These are phyloP conservation scores for Cladopsammia gracilis DNA, from an alignment of 64 coral and sea anemone species.

Conservation along the genomic window DNA sequence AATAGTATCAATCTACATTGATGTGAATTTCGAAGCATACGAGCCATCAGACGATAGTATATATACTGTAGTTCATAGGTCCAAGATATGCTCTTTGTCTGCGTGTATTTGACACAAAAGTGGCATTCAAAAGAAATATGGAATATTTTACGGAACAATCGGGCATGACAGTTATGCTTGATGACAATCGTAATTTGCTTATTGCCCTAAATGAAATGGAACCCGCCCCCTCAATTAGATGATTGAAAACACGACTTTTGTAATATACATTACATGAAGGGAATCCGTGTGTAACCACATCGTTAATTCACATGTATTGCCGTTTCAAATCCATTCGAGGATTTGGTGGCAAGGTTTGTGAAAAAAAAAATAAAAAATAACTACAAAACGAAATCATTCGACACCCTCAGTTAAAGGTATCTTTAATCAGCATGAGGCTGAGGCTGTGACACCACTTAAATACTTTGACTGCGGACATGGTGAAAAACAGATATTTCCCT, in stretches of 20 bases:
- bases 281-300: neutral
- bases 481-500: constrained; percentile 42
- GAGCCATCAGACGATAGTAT: too few species aligned
- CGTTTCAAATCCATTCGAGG: neutral
- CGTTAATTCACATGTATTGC: neutral
- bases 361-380: neutral
- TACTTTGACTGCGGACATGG: constrained; percentile 15
- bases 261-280: neutral
- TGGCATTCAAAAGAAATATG: neutral
- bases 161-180: constrained; percentile 15
- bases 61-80: neutral
- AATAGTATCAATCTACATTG: too few species aligned
- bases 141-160: constrained; percentile 37
- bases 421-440: constrained; percentile 35
- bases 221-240: constrained; percentile 54
- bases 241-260: constrained; percentile 50
- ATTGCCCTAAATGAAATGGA: constrained; percentile 37
- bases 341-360: neutral
- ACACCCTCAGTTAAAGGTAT: constrained; percentile 24
- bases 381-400: neutral
- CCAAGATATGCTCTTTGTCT: neutral
- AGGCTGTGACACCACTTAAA: constrained; percentile 42
- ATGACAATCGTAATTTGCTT: constrained; percentile 56
- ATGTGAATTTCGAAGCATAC: too few species aligned
- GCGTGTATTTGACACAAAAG: neutral